Conservation (phyloP, 2,113 vertebrate genomes). For the Chloropsis cyanopogon region DNA sequence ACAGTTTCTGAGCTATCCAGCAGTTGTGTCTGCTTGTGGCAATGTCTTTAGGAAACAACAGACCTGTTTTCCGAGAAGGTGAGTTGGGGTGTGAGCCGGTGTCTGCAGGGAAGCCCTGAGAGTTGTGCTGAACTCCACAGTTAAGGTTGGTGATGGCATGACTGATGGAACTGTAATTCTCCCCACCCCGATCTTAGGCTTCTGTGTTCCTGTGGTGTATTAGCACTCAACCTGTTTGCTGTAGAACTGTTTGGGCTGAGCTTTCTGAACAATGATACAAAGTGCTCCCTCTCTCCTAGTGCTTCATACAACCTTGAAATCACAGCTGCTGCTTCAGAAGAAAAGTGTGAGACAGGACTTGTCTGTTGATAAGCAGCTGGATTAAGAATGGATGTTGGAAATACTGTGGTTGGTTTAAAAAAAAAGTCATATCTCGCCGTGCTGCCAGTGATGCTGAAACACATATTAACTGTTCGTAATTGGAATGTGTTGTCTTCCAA, state of each 20-base stretch:
- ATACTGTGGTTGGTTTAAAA: background rate
- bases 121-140: background rate
- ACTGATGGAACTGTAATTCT: background rate
- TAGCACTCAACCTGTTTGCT: background rate
- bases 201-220: background rate
- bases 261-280: background rate
- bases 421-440: background rate
- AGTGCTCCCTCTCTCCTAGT: background rate
- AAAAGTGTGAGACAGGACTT: background rate
- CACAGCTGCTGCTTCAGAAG: background rate
- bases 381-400: background rate
- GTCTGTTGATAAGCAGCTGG: background rate
- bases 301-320: background rate
- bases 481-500: background rate
- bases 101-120: background rate
- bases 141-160: background rate
- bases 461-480: background rate
- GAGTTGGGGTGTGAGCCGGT: background rate
- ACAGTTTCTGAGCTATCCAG: background rate
- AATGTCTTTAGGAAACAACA: background rate
- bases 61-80: background rate
- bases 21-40: background rate
- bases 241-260: background rate
- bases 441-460: background rate
- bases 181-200: background rate